These are phyloP conservation scores for Glandiceps talaboti DNA, from an alignment of 53 echinoderm and acorn worm genomes.

Conservation along the genomic window DNA sequence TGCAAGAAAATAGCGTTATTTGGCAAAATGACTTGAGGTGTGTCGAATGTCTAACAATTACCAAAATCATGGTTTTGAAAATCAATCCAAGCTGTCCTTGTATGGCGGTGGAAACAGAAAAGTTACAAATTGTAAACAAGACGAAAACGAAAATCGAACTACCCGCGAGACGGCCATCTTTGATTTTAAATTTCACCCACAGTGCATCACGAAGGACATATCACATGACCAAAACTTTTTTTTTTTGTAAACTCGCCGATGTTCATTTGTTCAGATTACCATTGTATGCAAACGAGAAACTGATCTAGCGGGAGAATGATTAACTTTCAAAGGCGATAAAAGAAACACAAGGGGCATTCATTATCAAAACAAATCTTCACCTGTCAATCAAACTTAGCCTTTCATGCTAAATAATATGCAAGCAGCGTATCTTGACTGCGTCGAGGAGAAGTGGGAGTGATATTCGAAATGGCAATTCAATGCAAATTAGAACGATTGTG, in stretches of 20 bases:
- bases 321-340: neutral
- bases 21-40: too few species aligned
- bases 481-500: neutral
- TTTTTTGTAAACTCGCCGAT: neutral
- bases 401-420: neutral
- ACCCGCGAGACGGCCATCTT: conserved; percentile 1
- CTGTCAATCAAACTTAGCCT: neutral
- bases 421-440: neutral
- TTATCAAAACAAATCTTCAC: too few species aligned
- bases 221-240: neutral
- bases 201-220: too few species aligned
- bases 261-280: neutral
- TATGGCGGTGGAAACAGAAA: too few species aligned
- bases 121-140: too few species aligned
- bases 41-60: too few species aligned
- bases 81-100: too few species aligned
- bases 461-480: neutral
- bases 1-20: too few species aligned
- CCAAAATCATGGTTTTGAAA: too few species aligned
- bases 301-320: neutral
- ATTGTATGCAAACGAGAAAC: neutral
- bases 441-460: neutral
- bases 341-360: too few species aligned
- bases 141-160: neutral
- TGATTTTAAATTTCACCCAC: neutral